Base-by-base conservation (phyloP, 1,140 invertebrate genomes). In the Mizuhopecten yessoensis region DNA sequence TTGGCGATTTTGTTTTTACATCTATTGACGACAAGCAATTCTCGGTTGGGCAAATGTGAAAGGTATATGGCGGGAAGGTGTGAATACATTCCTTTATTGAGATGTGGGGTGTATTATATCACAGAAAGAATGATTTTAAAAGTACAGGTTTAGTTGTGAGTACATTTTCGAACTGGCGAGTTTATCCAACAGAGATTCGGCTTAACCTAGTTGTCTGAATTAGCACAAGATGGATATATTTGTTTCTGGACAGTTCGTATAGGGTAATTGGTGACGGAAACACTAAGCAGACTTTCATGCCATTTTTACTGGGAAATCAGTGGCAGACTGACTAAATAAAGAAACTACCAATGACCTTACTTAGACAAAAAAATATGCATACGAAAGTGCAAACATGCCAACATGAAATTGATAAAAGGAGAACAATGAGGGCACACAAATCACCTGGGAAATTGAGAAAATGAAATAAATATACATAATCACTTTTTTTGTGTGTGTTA, bases 1-100 rank as follows among this genome's bases (percentile, higher is more conserved):
- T 75, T 75, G 57, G 57, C 57, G 57, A 29, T 75, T 75, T 75
- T n/a, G 23, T 75, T 75, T 75, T 75, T 29, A 75, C 57, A 75
- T 75, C 29, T 75, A 17, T 75, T 75, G 57, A 75, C n/a, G n/a
- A 75, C 57, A 75, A 75, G 23, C 57, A 29, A 75, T 0, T 75
- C 57, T 75, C 57, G n/a, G n/a, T 17, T 29, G 57, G 57, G 57
- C 5, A 29, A n/a, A 75, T 11, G n/a, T 29, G 57, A n/a, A 75
- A 75, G 42, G 1, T 75, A 29, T 75, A 1, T 13, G 29, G n/a
- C 5, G n/a, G 29, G 20, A 0, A 75, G 1, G 57, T 75, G 57
- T 75, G 57, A 75, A 75, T 75, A 75, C 13, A 75, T 75, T 13
- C n/a, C 57, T 75, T 3, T 29, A 29, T 75, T 75, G 57, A 75